phyloP scores from a whole-genome alignment of 2,797 vertebrate species.

The Mormyrus proboscirostris region DNA sequence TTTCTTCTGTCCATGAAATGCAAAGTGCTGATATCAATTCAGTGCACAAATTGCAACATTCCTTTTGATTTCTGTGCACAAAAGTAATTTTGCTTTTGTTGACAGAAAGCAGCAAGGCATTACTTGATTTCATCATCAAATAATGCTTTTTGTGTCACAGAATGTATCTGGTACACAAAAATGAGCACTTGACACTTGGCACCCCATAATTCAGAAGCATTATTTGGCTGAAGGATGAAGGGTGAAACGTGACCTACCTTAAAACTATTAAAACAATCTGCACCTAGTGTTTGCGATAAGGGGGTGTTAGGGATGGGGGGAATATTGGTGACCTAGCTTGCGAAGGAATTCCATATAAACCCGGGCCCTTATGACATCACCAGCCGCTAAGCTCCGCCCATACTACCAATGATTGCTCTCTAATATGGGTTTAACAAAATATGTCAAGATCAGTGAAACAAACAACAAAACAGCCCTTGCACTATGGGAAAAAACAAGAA shows the following conservation, averaged over 20 bases:
- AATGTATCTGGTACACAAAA: background rate
- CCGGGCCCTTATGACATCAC: background rate
- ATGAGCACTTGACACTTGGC: background rate
- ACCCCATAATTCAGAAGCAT: background rate
- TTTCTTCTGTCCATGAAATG: background rate
- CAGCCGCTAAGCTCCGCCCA: background rate
- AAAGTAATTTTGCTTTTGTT: background rate
- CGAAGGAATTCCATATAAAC: background rate
- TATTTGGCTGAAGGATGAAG: background rate
- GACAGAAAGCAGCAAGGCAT: background rate
- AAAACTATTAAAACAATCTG: background rate
- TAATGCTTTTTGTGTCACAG: background rate
- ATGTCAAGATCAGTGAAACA: background rate
- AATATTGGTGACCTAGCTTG: background rate
- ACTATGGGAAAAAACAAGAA: background rate
- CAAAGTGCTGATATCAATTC: too few relatives aligned
- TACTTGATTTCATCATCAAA: background rate
- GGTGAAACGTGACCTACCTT: too few relatives aligned
- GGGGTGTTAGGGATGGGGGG: background rate
- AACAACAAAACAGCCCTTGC: background rate
- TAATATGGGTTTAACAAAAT: background rate
- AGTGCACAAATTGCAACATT: too few relatives aligned
- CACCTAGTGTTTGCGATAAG: background rate
- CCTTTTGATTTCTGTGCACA: background rate
- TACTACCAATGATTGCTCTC: background rate